Conservation (phyloP, 2,888 invertebrate genomes). For the Lasioglossum malachurum region DNA sequence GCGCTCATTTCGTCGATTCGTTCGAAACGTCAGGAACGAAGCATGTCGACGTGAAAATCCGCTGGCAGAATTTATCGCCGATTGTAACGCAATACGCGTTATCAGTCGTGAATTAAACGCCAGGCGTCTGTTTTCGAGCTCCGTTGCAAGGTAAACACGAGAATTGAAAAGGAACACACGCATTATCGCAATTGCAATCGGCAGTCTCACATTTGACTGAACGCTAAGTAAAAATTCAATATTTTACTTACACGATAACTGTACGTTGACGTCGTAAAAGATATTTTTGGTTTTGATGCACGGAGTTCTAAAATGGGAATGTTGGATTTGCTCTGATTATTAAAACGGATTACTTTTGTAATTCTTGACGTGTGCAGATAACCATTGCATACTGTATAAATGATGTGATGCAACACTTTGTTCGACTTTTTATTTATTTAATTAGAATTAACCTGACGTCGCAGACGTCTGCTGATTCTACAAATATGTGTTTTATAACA, state of each 20-base stretch:
- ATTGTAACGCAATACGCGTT: slow-evolving; percentile 45
- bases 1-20: background rate
- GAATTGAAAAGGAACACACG: background rate
- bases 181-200: background rate
- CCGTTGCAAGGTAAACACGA: slow-evolving; percentile 25
- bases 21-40: background rate
- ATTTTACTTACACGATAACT: background rate
- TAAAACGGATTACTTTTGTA: background rate
- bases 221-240: background rate
- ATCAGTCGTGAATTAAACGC: slow-evolving; percentile 39
- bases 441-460: background rate
- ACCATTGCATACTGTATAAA: background rate
- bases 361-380: background rate
- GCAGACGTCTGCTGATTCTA: background rate
- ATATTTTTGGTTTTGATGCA: background rate
- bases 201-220: background rate
- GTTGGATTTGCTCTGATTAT: background rate
- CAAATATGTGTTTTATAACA: background rate
- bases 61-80: slow-evolving; percentile 34
- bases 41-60: slow-evolving; percentile 10
- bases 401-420: background rate
- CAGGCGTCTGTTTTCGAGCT: slow-evolving; percentile 33
- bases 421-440: background rate
- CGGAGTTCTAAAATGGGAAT: background rate
- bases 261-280: background rate